phyloP scores from a whole-genome alignment of 1,140 invertebrate species.

The Drosophila azteca region DNA sequence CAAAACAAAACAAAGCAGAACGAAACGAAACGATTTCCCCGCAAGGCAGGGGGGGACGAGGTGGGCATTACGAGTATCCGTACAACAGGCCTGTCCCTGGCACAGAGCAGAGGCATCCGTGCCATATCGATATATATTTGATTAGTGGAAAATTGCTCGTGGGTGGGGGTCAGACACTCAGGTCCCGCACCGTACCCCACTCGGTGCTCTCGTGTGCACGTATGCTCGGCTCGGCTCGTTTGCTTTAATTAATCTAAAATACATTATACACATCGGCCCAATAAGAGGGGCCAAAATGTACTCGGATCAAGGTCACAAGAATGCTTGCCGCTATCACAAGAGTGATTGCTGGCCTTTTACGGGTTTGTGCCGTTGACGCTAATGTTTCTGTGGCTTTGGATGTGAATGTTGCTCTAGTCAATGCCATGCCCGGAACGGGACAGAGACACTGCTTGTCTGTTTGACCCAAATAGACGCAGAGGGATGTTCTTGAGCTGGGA shows the following conservation, averaged over 20 bases:
- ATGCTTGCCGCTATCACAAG: slow-evolving; percentile 31
- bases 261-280: slow-evolving; percentile 44
- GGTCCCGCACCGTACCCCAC: slow-evolving; percentile 16
- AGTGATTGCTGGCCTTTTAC: slow-evolving; percentile 29
- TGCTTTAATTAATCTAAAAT: slow-evolving; percentile 73
- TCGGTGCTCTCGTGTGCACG: slow-evolving; percentile 8
- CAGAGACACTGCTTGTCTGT: not conserved
- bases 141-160: slow-evolving; percentile 43
- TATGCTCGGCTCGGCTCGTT: slow-evolving; percentile 52
- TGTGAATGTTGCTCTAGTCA: no score
- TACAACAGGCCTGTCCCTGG: not conserved
- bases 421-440: no score
- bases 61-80: no score
- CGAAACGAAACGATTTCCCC: no score
- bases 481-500: no score
- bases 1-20: not conserved
- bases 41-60: no score
- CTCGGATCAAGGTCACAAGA: slow-evolving; percentile 42
- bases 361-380: slow-evolving; percentile 7
- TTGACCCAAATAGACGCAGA: not conserved
- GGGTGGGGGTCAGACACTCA: slow-evolving; percentile 30
- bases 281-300: slow-evolving; percentile 45
- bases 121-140: slow-evolving; percentile 48
- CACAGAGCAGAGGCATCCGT: slow-evolving; percentile 11
- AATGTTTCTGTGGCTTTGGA: not conserved